Conservation (phyloP, 2,888 invertebrate species). For the Caenorhabditis virilis region DNA sequence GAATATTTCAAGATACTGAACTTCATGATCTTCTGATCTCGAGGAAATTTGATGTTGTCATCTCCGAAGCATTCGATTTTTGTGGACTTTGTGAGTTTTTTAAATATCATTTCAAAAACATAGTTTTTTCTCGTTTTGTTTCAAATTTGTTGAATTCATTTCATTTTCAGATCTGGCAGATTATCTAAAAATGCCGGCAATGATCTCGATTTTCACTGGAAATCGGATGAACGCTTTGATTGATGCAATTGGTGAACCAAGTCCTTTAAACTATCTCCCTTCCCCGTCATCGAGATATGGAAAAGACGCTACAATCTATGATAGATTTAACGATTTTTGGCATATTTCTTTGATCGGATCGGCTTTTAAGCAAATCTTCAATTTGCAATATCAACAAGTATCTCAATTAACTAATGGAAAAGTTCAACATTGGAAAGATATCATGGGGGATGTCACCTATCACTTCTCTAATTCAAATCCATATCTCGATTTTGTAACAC, state of each 20-base stretch:
- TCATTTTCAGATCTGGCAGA: conserved; percentile 24
- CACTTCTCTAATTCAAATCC: conserved; percentile 36
- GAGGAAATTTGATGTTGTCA: conserved; percentile 19
- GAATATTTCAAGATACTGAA: background rate
- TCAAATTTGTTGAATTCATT: background rate
- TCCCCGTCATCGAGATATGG: conserved; percentile 11
- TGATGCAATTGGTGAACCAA: conserved; percentile 20
- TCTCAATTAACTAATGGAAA: conserved; percentile 11
- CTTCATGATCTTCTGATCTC: conserved; percentile 10
- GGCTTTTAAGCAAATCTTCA: conserved; percentile 12
- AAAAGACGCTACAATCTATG: conserved; percentile 6
- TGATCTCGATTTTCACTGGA: conserved; percentile 17
- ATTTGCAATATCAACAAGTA: conserved; percentile 13
- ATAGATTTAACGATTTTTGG: conserved; percentile 23
- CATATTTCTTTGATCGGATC: conserved; percentile 10
- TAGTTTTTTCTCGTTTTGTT: too few species aligned
- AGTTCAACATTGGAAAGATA: conserved; percentile 24
- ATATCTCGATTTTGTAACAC: conserved; percentile 32
- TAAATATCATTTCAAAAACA: background rate
- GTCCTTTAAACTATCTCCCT: conserved; percentile 22
- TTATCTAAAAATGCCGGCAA: conserved; percentile 10
- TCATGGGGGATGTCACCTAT: conserved; percentile 28
- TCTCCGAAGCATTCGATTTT: conserved; percentile 32
- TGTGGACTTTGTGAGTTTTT: conserved; percentile 25
- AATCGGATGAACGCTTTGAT: conserved; percentile 12